These are phyloP conservation scores for Saccostrea glomerata DNA, from an alignment of 1,140 invertebrate species.

Conservation along the genomic window DNA sequence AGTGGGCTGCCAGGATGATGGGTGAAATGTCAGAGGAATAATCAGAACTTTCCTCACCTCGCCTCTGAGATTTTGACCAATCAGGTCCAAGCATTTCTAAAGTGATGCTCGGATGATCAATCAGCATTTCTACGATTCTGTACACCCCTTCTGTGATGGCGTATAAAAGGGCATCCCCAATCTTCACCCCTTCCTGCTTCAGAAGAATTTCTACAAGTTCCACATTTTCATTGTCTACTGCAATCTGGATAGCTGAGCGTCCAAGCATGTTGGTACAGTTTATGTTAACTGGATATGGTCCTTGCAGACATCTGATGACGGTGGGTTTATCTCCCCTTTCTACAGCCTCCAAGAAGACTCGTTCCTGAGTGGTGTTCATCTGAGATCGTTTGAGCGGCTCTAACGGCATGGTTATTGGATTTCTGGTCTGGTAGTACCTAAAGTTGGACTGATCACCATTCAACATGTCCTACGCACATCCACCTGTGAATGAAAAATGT, in stretches of 20 bases:
- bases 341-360: conserved; percentile 82
- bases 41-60: conserved; percentile 72
- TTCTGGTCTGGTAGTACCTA: background rate
- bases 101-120: conserved; percentile 81
- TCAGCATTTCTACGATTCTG: conserved; percentile 82
- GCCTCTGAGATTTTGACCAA: conserved; percentile 68
- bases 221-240: conserved; percentile 78
- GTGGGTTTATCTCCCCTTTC: conserved; percentile 82
- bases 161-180: conserved; percentile 78
- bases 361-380: conserved; percentile 79
- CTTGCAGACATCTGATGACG: conserved; percentile 80
- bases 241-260: conserved; percentile 81
- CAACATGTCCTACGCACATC: background rate
- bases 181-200: conserved; percentile 74
- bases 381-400: conserved; percentile 75
- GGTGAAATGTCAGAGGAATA: conserved; percentile 77
- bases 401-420: conserved; percentile 68
- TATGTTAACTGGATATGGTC: conserved; percentile 80
- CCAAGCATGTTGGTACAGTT: conserved; percentile 83
- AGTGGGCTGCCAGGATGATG: conserved; percentile 77
- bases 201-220: conserved; percentile 76
- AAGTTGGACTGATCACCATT: conserved; percentile 22
- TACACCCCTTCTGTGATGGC: conserved; percentile 81
- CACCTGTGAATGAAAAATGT: background rate
- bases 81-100: conserved; percentile 73